Evolutionary conservation across 2,113 vertebrate species (phyloP).

Genomic region (Cheirogaleus medius): DNA sequence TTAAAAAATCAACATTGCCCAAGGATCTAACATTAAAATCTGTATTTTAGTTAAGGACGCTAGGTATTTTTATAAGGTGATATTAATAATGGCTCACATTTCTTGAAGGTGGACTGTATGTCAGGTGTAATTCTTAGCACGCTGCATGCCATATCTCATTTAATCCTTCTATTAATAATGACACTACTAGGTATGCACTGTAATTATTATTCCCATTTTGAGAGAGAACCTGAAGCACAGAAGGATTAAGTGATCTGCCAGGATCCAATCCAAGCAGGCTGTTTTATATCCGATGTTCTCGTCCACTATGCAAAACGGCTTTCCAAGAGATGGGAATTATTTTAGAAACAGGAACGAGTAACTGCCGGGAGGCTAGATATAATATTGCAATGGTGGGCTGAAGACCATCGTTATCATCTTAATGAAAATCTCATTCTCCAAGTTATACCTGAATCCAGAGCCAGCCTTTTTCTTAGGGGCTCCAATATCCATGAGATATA

Average conservation of each 20-base stretch:
- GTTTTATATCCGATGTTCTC: neutral
- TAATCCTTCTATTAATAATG: neutral
- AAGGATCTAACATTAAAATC: neutral
- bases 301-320: neutral
- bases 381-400: neutral
- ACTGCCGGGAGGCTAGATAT: too few relatives aligned
- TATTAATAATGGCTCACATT: slow-evolving; percentile 30
- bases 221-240: neutral
- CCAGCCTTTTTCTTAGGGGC: neutral
- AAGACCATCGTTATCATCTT: neutral
- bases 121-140: neutral
- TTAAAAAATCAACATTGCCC: neutral
- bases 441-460: neutral
- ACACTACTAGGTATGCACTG: neutral
- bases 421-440: neutral
- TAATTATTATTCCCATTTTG: neutral
- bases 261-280: neutral
- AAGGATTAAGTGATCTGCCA: neutral
- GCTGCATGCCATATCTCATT: neutral
- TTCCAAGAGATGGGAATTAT: neutral
- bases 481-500: neutral
- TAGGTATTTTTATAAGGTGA: neutral
- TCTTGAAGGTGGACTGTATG: neutral
- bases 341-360: neutral
- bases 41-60: neutral